Evolutionary conservation across 2,888 invertebrate species (phyloP), one percentile per base, ranked within the genome.

Genomic region (Adineta ricciae): DNA sequence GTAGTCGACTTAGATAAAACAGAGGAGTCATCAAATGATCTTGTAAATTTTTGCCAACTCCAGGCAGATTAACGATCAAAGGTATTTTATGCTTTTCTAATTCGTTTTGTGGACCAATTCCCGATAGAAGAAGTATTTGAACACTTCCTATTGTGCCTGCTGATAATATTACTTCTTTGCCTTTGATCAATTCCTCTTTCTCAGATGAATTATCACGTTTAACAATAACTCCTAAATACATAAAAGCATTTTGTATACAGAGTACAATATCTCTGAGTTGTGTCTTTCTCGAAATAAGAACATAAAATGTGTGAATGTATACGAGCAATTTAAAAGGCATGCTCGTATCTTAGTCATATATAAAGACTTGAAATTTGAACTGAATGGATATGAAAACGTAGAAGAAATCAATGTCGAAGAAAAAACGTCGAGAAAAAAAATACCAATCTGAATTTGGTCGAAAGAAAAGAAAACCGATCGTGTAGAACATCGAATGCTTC

Each of bases 211-310:
- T 56, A 56, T 56, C 56, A 24, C 56, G 56, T 56, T 56, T 56
- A 56, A 56, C n/a, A n/a, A 56, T 56, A 24, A 56, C 56, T 24
- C 56, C 56, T 56, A 56, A 56, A 56, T 24, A 24, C 46, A 46
- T 46, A 46, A 46, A 96, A 91, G 0, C 95, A 94, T 88, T 95
- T 95, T 0, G 95, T 95, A 72, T 91, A 93, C 88, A 94, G 93
- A 46, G 96, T 89, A 72, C 93, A 92, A 83, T 87, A 87, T 87
- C 83, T 72, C 21, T 78, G 50, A n/a, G 54, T 46, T 24, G 84
- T 41, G 46, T 46, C 46, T 46, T 8, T 46, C 46, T 46, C 46
- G 46, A 46, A 46, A 46, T 46, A 46, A 46, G 46, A 46, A 46
- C 46, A 46, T 46, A 46, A 46, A 46, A 46, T 46, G 46, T 46